Percentiles rank a stretch among this genome's conserved stretches.
Evolutionary conservation across 2,888 invertebrate genomes (phyloP).

Genomic region (Selenia dentaria): DNA sequence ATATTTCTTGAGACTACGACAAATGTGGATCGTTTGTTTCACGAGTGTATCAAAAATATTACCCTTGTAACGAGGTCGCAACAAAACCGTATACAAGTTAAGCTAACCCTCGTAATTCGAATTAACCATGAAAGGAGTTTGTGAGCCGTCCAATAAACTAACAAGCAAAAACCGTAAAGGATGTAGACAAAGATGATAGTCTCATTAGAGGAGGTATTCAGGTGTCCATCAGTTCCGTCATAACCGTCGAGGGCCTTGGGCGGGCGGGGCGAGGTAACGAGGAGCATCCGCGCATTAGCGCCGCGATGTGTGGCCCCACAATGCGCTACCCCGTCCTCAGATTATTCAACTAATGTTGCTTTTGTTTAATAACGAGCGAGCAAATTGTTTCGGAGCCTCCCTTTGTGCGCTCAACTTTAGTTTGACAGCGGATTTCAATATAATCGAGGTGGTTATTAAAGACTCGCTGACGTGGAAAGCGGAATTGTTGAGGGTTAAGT

Average conservation of each 20-base stretch:
- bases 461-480: slow-evolving; percentile 1
- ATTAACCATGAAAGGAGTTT: slow-evolving; percentile 22
- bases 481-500: slow-evolving; percentile 8
- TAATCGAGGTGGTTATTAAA: slow-evolving; percentile 24
- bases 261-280: background rate
- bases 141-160: slow-evolving; percentile 17
- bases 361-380: slow-evolving; percentile 53
- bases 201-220: slow-evolving; percentile 28
- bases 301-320: slow-evolving; percentile 10
- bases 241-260: slow-evolving; percentile 5
- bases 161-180: slow-evolving; percentile 28
- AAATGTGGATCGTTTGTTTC: slow-evolving; percentile 17
- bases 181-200: slow-evolving; percentile 16
- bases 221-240: slow-evolving; percentile 12
- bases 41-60: slow-evolving; percentile 2
- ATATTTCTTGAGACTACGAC: slow-evolving; percentile 13
- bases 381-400: slow-evolving; percentile 45
- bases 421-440: slow-evolving; percentile 30
- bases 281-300: slow-evolving; percentile 15
- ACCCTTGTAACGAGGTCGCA: slow-evolving; percentile 2
- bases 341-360: slow-evolving; percentile 52
- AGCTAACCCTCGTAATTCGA: slow-evolving; percentile 9
- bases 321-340: slow-evolving; percentile 17
- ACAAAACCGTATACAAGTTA: slow-evolving; percentile 2
- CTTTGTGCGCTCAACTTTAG: slow-evolving; percentile 32